Percentiles rank a stretch among this genome's conserved stretches.
Evolutionary conservation across 1,140 invertebrate species (phyloP).

Genomic region (Plodia interpunctella): DNA sequence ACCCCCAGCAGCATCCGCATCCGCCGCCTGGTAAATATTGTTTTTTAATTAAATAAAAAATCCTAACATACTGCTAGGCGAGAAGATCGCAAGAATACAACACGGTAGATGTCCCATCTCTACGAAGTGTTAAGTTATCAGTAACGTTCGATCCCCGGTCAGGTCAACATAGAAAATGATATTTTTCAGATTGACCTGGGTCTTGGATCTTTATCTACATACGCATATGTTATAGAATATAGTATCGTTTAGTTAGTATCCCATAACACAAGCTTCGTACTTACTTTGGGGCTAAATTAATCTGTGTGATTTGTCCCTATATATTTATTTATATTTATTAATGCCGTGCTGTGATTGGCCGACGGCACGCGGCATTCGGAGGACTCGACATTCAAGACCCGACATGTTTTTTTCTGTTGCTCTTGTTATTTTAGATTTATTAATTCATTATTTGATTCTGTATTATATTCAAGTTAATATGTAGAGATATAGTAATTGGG

Average conservation of each 20-base stretch:
- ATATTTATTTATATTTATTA: not conserved
- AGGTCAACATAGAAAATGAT: not conserved
- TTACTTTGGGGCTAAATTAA: not conserved
- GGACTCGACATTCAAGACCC: too few species aligned
- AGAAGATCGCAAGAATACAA: not conserved
- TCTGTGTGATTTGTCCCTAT: not conserved
- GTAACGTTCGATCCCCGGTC: not conserved
- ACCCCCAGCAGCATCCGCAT: conserved; percentile 58
- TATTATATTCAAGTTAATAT: too few species aligned
- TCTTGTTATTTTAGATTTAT: too few species aligned
- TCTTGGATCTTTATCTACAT: not conserved
- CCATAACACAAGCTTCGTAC: not conserved
- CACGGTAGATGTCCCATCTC: not conserved
- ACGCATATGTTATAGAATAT: not conserved
- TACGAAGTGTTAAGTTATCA: too few species aligned
- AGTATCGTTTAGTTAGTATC: not conserved
- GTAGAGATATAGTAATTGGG: too few species aligned
- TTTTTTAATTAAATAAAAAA: not conserved
- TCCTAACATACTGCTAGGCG: not conserved
- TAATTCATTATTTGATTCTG: too few species aligned
- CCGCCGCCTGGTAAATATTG: conserved; percentile 66
- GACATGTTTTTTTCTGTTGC: too few species aligned
- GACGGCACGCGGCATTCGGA: too few species aligned
- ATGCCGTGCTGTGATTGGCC: too few species aligned
- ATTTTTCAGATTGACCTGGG: not conserved